Evolutionary conservation across 2,888 invertebrate species (phyloP).

Genomic region (Dolichopus griseipennis): DNA sequence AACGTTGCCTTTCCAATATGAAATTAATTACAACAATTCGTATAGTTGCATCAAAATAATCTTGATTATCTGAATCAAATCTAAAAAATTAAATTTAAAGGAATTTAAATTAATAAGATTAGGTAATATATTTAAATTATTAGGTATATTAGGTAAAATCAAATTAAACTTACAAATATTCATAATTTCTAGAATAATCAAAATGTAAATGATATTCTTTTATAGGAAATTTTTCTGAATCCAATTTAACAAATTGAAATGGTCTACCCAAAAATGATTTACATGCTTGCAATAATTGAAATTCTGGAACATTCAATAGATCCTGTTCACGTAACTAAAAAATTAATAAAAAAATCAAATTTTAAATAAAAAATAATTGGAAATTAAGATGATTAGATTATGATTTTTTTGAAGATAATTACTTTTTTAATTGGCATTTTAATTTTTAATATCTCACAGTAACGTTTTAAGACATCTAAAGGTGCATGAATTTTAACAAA

Average conservation of each 20-base stretch:
- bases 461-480: conserved; percentile 58
- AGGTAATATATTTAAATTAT: neutral
- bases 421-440: conserved; percentile 68
- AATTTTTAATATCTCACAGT: conserved; percentile 67
- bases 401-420: conserved; percentile 25
- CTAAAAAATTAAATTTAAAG: conserved; percentile 44
- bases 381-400: too few species aligned
- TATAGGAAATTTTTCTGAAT: conserved; percentile 53
- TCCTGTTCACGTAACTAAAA: conserved; percentile 41
- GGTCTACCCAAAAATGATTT: conserved; percentile 45
- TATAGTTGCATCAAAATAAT: conserved; percentile 59
- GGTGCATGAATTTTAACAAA: conserved; percentile 70
- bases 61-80: conserved; percentile 56
- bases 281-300: conserved; percentile 43
- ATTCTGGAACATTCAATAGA: conserved; percentile 35
- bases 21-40: conserved; percentile 63
- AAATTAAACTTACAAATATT: conserved; percentile 56
- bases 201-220: conserved; percentile 56
- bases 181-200: conserved; percentile 60
- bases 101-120: neutral
- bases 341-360: neutral
- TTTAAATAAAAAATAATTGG: conserved; percentile 10
- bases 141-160: neutral
- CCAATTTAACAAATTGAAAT: conserved; percentile 50
- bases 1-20: conserved; percentile 63